phyloP scores from a whole-genome alignment of 2,113 vertebrate species.

The Antennarius striatus region DNA sequence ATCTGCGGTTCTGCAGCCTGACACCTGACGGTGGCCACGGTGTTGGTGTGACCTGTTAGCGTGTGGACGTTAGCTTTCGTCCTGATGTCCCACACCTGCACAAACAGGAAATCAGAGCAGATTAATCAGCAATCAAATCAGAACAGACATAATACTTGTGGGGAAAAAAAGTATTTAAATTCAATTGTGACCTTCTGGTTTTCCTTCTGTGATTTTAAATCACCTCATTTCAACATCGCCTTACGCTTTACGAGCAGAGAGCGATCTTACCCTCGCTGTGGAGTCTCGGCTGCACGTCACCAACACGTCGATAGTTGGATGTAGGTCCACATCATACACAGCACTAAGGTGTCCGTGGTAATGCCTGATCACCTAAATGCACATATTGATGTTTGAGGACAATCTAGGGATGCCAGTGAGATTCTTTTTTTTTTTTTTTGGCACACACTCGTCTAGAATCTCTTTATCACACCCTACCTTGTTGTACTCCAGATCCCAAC shows the following conservation, averaged over 20 bases:
- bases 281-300: slow-evolving; percentile 97
- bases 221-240: neutral
- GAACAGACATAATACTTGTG: neutral
- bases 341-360: slow-evolving; percentile 97
- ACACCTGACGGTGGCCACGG: slow-evolving; percentile 95
- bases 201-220: no score
- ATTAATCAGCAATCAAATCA: neutral
- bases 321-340: slow-evolving; percentile 93
- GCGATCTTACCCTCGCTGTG: slow-evolving; percentile 86
- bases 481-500: slow-evolving; percentile 99
- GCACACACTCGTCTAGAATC: neutral
- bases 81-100: slow-evolving; percentile 96
- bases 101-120: neutral
- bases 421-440: no score
- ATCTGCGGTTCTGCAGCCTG: slow-evolving; percentile 95
- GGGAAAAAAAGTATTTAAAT: neutral
- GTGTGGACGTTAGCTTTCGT: slow-evolving; percentile 97
- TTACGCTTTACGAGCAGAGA: neutral
- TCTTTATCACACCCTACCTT: slow-evolving; percentile 78
- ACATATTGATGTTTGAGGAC: neutral
- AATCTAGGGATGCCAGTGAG: no score
- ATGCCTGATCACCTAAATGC: slow-evolving; percentile 91
- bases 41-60: slow-evolving; percentile 93
- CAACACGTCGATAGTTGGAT: slow-evolving; percentile 95
- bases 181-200: no score